Evolutionary conservation across 2,797 vertebrate genomes (phyloP).

Genomic region (Pseudochaenichthys georgianus): DNA sequence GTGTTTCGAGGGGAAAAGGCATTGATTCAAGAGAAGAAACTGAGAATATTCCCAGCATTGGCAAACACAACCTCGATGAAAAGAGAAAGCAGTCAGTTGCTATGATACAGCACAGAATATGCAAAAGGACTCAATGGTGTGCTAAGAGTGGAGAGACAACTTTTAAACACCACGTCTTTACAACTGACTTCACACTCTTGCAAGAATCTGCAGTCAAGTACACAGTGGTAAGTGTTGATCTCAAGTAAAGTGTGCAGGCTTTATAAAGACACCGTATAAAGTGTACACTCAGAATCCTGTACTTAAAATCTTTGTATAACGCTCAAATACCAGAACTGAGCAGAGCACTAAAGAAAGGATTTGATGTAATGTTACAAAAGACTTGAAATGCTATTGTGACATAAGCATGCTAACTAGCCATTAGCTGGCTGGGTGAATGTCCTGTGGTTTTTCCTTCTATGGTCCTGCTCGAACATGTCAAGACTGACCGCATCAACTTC

Average conservation of each 20-base stretch:
- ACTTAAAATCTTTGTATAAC: background rate
- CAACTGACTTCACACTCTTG: slow-evolving; percentile 25
- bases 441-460: slow-evolving; percentile 22
- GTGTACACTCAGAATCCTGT: background rate
- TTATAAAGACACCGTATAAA: background rate
- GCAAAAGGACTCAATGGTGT: slow-evolving; percentile 42
- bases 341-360: slow-evolving; percentile 3
- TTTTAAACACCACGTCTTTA: slow-evolving; percentile 32
- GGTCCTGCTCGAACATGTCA: slow-evolving; percentile 9
- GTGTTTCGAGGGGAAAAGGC: slow-evolving; percentile 4
- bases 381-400: slow-evolving; percentile 47
- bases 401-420: slow-evolving; percentile 62
- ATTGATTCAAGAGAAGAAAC: background rate
- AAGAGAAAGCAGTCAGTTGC: slow-evolving; percentile 51
- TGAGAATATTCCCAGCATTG: slow-evolving; percentile 11
- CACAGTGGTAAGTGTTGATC: slow-evolving; percentile 10
- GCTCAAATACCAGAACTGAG: background rate
- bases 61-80: slow-evolving; percentile 5
- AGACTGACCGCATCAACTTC: background rate
- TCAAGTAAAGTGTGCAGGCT: background rate
- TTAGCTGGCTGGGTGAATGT: slow-evolving; percentile 38
- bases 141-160: slow-evolving; percentile 22
- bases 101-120: slow-evolving; percentile 51
- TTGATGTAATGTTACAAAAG: slow-evolving; percentile 28
- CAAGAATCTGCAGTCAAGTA: slow-evolving; percentile 28